These are phyloP conservation scores for Drosophila watanabei DNA, from an alignment of 1,140 invertebrate species.

Conservation along the genomic window DNA sequence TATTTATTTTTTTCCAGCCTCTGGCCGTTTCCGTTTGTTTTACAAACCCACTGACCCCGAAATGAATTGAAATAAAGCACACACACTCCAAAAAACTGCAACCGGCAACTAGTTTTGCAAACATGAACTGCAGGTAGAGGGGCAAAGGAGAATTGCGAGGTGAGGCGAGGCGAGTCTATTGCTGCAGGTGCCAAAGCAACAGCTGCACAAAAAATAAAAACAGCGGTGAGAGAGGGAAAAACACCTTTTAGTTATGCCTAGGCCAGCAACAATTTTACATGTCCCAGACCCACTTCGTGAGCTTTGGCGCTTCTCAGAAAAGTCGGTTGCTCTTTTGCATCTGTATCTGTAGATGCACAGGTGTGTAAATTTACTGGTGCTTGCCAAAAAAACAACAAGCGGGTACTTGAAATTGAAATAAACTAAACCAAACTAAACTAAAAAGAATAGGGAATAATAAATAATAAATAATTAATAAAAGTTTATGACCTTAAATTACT, in stretches of 20 bases:
- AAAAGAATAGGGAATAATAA: too few relatives aligned
- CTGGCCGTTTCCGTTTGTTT: constrained; percentile 52
- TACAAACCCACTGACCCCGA: constrained; percentile 66
- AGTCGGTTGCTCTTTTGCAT: constrained; percentile 15
- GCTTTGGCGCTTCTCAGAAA: constrained; percentile 24
- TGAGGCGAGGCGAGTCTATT: constrained; percentile 21
- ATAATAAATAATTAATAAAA: too few relatives aligned
- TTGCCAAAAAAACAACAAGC: not conserved
- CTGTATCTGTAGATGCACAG: constrained; percentile 18
- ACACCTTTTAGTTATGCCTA: constrained; percentile 50
- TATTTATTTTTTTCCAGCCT: constrained; percentile 20
- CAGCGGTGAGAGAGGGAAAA: constrained; percentile 11
- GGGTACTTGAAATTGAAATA: not conserved
- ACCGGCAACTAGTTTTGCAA: constrained; percentile 53
- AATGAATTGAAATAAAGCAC: constrained; percentile 47
- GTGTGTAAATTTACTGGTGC: not conserved
- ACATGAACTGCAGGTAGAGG: not conserved
- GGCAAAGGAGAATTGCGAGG: constrained; percentile 3
- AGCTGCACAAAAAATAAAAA: constrained; percentile 43
- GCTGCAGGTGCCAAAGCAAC: constrained; percentile 59
- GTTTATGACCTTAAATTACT: too few relatives aligned
- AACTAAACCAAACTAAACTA: not conserved
- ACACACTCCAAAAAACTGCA: constrained; percentile 47
- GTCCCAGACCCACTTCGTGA: constrained; percentile 58
- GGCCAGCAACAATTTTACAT: constrained; percentile 58